phyloP scores from a whole-genome alignment of 2,888 invertebrate genomes.

The Antheraea yamamai region DNA sequence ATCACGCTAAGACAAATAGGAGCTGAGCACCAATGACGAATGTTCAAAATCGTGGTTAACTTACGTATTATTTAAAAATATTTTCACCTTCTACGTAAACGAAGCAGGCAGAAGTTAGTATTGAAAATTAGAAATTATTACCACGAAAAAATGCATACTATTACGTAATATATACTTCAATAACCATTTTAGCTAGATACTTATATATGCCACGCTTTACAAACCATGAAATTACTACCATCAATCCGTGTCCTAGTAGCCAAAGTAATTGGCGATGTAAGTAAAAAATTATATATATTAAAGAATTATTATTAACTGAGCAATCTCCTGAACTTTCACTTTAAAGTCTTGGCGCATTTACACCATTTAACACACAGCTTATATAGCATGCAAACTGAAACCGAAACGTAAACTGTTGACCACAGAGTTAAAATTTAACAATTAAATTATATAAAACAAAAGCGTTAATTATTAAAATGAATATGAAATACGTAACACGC shows the following conservation, averaged over 20 bases:
- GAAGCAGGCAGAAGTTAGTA: too few species aligned
- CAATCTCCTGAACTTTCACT: background rate
- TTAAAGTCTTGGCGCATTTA: background rate
- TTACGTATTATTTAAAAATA: too few species aligned
- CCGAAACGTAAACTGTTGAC: background rate
- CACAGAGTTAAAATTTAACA: background rate
- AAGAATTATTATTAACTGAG: background rate
- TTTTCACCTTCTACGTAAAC: too few species aligned
- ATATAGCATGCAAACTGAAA: background rate
- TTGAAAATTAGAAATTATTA: too few species aligned
- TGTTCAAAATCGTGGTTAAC: too few species aligned
- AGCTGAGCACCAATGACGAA: too few species aligned
- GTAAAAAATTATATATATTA: background rate
- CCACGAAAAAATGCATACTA: background rate
- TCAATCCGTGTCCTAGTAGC: background rate
- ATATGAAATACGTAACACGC: slow-evolving; percentile 3
- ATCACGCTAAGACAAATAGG: too few species aligned
- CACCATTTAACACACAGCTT: background rate
- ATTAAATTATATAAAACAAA: slow-evolving; percentile 7
- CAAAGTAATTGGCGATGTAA: background rate
- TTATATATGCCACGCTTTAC: background rate
- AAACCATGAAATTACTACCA: background rate
- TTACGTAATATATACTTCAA: too few species aligned
- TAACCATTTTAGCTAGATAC: background rate
- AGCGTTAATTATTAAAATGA: background rate